Percentiles rank a stretch among this genome's conserved stretches.
Evolutionary conservation across 2,113 vertebrate species (phyloP).

Genomic region (Bagarius yarrelli): DNA sequence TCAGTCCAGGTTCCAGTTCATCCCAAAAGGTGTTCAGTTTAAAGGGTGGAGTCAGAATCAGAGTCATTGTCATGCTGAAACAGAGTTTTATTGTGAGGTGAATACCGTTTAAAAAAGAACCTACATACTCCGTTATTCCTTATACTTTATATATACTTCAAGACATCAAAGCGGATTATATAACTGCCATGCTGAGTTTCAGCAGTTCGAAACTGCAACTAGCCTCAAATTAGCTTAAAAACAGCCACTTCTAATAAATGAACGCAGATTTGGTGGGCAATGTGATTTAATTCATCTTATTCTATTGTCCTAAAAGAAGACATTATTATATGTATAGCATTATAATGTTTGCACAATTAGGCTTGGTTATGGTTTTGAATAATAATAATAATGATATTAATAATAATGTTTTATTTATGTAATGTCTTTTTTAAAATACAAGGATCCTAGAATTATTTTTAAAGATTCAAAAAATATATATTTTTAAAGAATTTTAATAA

Average conservation of each 20-base stretch:
- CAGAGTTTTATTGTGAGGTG: not conserved
- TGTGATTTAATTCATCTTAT: constrained; percentile 55
- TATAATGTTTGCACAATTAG: constrained; percentile 45
- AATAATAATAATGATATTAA: not conserved
- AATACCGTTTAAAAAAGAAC: no score
- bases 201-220: constrained; percentile 41
- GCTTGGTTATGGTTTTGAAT: constrained; percentile 30
- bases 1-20: not conserved
- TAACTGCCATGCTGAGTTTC: constrained; percentile 39
- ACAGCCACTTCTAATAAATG: constrained; percentile 58
- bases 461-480: no score
- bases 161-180: constrained; percentile 42
- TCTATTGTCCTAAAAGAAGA: constrained; percentile 31
- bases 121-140: no score
- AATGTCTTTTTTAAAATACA: not conserved
- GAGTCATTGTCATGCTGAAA: not conserved
- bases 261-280: constrained; percentile 58
- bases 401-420: not conserved
- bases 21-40: not conserved
- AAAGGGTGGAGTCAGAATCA: no score
- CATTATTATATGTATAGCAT: not conserved
- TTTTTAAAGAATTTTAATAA: no score
- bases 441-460: no score
- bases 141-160: not conserved
- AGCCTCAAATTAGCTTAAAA: constrained; percentile 53